These are phyloP conservation scores for Epinotia bilunana DNA, from an alignment of 2,888 invertebrate species.

Conservation along the genomic window DNA sequence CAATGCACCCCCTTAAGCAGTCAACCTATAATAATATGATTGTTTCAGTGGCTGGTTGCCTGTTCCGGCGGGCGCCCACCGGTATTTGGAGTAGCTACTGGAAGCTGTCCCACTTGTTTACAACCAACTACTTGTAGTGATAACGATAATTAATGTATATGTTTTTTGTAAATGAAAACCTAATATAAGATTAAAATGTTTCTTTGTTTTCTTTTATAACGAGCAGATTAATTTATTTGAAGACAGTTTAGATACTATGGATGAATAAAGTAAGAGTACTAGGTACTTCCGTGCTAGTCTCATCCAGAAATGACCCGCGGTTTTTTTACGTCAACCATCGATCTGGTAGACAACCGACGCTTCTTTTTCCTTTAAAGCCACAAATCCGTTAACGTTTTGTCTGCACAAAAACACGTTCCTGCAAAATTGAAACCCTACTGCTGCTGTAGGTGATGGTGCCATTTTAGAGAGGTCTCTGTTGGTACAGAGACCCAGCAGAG, in stretches of 20 bases:
- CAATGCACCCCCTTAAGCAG: too few relatives aligned
- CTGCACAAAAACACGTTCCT: neutral
- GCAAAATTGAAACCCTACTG: neutral
- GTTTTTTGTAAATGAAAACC: neutral
- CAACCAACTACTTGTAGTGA: conserved; percentile 69
- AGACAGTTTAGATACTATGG: neutral
- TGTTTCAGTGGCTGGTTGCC: conserved; percentile 73
- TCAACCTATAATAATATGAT: neutral
- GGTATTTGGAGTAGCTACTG: conserved; percentile 73
- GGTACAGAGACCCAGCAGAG: too few relatives aligned
- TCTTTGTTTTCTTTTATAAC: neutral
- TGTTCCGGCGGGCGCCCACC: conserved; percentile 69
- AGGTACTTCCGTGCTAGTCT: neutral
- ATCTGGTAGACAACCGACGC: too few relatives aligned
- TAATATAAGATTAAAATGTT: neutral
- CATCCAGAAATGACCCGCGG: neutral
- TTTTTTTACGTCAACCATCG: too few relatives aligned
- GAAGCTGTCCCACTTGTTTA: conserved; percentile 72
- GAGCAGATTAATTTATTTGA: neutral
- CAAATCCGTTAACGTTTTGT: too few relatives aligned
- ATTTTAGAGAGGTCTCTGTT: too few relatives aligned
- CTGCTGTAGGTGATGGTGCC: too few relatives aligned
- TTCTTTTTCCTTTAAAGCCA: too few relatives aligned
- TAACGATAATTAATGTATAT: conserved; percentile 55
- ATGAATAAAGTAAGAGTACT: neutral